Evolutionary conservation across 1,140 invertebrate genomes (phyloP).

Genomic region (Drosophila rufa): DNA sequence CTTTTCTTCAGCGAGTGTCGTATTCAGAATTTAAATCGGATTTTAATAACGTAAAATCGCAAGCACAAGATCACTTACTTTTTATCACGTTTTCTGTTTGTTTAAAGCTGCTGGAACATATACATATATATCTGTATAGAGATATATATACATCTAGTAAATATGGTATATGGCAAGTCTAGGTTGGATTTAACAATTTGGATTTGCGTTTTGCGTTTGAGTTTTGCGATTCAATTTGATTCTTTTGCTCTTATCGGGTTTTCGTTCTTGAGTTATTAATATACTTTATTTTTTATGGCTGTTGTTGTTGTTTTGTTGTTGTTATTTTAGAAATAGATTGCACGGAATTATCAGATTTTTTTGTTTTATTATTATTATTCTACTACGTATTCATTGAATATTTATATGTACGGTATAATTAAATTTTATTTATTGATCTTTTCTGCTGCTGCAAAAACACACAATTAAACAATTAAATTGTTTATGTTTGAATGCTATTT

Average conservation of each 20-base stretch:
- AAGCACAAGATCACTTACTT: slow-evolving; percentile 62
- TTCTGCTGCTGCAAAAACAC: slow-evolving; percentile 43
- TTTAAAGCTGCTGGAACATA: slow-evolving; percentile 53
- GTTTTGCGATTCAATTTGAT: slow-evolving; percentile 54
- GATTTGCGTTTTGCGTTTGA: slow-evolving; percentile 27
- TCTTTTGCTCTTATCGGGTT: slow-evolving; percentile 43
- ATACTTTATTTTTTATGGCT: slow-evolving; percentile 53
- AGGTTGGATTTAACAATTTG: slow-evolving; percentile 44
- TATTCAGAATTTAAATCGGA: slow-evolving; percentile 26
- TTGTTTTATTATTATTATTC: slow-evolving; percentile 61
- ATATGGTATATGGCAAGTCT: slow-evolving; percentile 48
- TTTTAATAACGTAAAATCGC: slow-evolving; percentile 49
- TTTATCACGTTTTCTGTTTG: slow-evolving; percentile 55
- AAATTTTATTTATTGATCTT: slow-evolving; percentile 41
- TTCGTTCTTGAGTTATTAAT: slow-evolving; percentile 52
- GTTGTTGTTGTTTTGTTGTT: slow-evolving; percentile 44
- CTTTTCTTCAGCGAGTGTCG: slow-evolving; percentile 13
- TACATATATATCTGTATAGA: background rate
- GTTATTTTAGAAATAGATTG: slow-evolving; percentile 83
- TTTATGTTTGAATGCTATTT: slow-evolving; percentile 55
- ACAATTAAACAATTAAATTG: slow-evolving; percentile 80
- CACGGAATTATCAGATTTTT: slow-evolving; percentile 70
- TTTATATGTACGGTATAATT: slow-evolving; percentile 57
- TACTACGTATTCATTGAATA: slow-evolving; percentile 75
- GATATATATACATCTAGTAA: slow-evolving; percentile 17